Evolutionary conservation across 2,797 vertebrate genomes (phyloP).

Genomic region (Fundulus diaphanus): DNA sequence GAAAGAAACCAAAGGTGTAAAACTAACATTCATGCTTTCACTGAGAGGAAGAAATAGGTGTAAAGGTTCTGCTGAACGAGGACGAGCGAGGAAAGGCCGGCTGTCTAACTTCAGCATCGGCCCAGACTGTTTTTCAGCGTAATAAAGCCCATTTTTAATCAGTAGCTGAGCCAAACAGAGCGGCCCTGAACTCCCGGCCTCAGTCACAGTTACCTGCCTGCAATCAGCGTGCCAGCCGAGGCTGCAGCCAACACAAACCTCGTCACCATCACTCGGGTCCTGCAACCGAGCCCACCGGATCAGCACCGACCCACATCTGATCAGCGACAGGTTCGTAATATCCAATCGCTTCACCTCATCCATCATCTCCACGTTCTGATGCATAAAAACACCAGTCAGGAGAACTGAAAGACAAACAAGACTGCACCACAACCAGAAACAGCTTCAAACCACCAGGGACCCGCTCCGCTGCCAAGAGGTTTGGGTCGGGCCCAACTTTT

Average conservation of each 20-base stretch:
- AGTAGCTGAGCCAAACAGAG: neutral
- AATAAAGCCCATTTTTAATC: constrained; percentile 6
- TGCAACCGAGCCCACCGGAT: constrained; percentile 22
- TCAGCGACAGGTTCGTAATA: constrained; percentile 38
- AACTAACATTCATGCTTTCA: constrained; percentile 7
- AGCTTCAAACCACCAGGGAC: constrained; percentile 70
- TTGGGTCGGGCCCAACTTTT: constrained; percentile 47
- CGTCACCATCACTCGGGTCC: constrained; percentile 19
- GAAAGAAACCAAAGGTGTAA: constrained; percentile 1
- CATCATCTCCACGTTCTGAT: constrained; percentile 23
- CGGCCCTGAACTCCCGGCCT: neutral
- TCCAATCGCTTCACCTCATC: constrained; percentile 47
- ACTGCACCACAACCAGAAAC: constrained; percentile 45
- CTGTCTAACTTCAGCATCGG: constrained; percentile 2
- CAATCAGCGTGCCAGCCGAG: neutral
- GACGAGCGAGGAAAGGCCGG: neutral
- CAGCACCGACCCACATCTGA: constrained; percentile 28
- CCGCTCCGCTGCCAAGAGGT: constrained; percentile 51
- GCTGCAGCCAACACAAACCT: constrained; percentile 27
- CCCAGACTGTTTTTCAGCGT: neutral
- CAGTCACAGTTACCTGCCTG: neutral
- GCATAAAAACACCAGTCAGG: neutral
- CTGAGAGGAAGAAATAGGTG: neutral
- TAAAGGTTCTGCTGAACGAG: neutral
- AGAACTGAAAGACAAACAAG: constrained; percentile 33